Evolutionary conservation across 2,797 vertebrate species (phyloP).

Genomic region (Sebastes jordani): DNA sequence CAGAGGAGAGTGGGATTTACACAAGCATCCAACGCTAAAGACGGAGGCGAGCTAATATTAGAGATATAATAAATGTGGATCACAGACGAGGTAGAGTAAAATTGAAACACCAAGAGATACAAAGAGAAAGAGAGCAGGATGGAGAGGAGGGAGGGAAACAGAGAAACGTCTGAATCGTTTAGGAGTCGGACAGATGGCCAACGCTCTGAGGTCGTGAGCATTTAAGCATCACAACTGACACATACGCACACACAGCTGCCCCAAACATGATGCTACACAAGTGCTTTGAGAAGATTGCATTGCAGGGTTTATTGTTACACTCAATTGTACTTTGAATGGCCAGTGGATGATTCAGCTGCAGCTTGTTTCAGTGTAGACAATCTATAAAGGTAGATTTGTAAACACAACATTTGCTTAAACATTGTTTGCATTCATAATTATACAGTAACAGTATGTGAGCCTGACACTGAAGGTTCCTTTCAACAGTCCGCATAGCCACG

Average conservation of each 20-base stretch:
- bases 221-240: neutral
- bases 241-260: neutral
- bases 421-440: neutral
- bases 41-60: conserved; percentile 6
- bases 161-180: neutral
- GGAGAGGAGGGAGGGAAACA: neutral
- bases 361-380: neutral
- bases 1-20: conserved; percentile 3
- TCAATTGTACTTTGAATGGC: neutral
- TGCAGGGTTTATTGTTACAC: neutral
- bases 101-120: neutral
- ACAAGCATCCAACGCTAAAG: neutral
- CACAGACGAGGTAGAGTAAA: neutral
- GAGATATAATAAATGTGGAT: neutral
- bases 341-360: neutral
- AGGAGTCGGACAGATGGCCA: neutral
- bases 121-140: neutral
- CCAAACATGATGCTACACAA: neutral
- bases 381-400: neutral
- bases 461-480: neutral
- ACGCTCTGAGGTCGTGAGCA: neutral
- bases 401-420: neutral
- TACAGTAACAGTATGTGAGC: neutral
- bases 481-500: too few species aligned
- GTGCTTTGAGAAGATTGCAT: neutral